phyloP scores from a whole-genome alignment of 2,113 vertebrate genomes.

The Excalfactoria chinensis region DNA sequence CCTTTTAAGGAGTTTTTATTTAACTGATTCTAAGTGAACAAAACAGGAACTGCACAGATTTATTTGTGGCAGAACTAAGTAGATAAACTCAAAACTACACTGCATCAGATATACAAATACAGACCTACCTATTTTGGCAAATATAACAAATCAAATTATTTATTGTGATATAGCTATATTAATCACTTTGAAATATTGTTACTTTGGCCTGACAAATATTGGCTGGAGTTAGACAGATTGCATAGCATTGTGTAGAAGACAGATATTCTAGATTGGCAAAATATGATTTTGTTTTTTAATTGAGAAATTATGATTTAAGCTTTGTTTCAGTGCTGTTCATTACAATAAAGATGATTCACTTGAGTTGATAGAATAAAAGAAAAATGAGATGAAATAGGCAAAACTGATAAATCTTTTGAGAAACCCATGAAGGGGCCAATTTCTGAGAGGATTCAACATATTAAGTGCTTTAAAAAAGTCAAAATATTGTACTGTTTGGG shows the following conservation, averaged over 20 bases:
- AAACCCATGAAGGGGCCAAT: not conserved
- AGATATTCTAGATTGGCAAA: not conserved
- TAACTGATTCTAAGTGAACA: not conserved
- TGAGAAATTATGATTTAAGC: not conserved
- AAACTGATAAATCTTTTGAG: not conserved
- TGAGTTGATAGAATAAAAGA: not conserved
- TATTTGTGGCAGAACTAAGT: not conserved
- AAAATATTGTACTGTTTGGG: not conserved
- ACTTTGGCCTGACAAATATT: not conserved
- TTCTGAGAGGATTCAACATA: not conserved
- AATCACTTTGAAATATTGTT: not conserved
- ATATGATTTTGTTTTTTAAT: not conserved
- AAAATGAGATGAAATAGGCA: not conserved
- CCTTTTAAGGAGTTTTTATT: not conserved
- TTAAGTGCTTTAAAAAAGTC: not conserved
- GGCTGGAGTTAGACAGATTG: not conserved
- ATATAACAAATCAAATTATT: not conserved
- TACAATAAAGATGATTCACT: not conserved
- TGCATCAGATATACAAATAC: not conserved
- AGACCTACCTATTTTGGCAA: not conserved
- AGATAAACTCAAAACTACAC: not conserved
- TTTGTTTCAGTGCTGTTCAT: not conserved
- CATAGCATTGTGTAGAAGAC: not conserved
- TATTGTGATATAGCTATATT: not conserved
- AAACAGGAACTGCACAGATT: not conserved